Evolutionary conservation across 2,113 vertebrate species (phyloP).

Genomic region (Mesocricetus auratus): DNA sequence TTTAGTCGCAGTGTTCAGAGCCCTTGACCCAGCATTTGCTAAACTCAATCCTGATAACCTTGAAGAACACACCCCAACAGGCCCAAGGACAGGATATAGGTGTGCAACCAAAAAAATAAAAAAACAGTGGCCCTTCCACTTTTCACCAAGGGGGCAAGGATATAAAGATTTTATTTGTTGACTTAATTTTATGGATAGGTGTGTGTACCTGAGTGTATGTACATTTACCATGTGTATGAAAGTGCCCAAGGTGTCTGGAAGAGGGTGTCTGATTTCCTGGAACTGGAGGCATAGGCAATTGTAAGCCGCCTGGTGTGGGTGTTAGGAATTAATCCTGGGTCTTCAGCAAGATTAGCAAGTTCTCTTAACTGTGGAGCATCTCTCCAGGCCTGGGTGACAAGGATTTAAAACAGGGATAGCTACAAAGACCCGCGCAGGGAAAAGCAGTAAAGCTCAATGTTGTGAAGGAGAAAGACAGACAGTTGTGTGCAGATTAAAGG

Average conservation of each 20-base stretch:
- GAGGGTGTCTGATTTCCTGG: background rate
- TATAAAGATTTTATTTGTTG: background rate
- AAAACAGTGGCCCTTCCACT: background rate
- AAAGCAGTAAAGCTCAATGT: background rate
- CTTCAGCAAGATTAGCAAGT: background rate
- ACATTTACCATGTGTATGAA: background rate
- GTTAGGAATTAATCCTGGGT: background rate
- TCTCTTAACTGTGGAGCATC: background rate
- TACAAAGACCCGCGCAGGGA: background rate
- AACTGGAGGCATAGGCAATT: background rate
- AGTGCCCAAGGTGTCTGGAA: background rate
- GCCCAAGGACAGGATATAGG: background rate
- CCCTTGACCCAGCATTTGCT: background rate
- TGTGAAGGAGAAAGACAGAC: background rate
- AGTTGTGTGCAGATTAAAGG: rapidly evolving
- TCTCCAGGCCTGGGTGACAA: background rate
- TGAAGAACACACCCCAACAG: background rate
- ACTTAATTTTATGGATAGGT: background rate
- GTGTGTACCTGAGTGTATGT: background rate
- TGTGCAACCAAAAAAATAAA: background rate
- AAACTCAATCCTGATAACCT: background rate
- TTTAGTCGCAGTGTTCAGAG: background rate
- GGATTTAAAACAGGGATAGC: background rate
- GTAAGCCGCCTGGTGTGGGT: background rate
- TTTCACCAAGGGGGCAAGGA: background rate